phyloP scores from a whole-genome alignment of 1,140 invertebrate species.

The Catajapyx aquilonaris region DNA sequence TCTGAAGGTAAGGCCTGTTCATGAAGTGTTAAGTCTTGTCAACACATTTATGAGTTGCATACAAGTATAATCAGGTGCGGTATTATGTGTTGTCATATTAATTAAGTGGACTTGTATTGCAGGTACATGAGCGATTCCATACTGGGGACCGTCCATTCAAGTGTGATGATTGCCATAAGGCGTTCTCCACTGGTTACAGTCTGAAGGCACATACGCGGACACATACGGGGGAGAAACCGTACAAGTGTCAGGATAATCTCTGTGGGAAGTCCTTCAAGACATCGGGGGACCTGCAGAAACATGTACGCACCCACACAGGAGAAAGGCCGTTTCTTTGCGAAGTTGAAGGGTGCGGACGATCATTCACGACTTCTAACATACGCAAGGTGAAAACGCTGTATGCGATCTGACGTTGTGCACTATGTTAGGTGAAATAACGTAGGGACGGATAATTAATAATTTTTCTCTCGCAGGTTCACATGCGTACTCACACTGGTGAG shows the following conservation, averaged over 20 bases:
- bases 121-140: constrained; percentile 42
- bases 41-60: background rate
- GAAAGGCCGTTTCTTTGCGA: constrained; percentile 45
- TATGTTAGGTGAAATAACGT: no score
- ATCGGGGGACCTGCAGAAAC: constrained; percentile 45
- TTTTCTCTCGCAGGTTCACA: constrained; percentile 22
- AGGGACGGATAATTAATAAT: constrained; percentile 25
- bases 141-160: constrained; percentile 37
- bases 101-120: constrained; percentile 11
- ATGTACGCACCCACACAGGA: constrained; percentile 42
- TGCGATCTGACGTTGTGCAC: constrained; percentile 23
- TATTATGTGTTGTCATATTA: constrained; percentile 3
- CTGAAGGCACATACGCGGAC: constrained; percentile 41
- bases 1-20: constrained; percentile 22
- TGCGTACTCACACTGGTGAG: constrained; percentile 30
- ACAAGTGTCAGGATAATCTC: constrained; percentile 30
- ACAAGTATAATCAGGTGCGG: background rate
- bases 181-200: constrained; percentile 43
- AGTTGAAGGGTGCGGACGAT: constrained; percentile 35
- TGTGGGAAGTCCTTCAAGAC: constrained; percentile 43
- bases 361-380: constrained; percentile 53
- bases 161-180: constrained; percentile 37
- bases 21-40: background rate
- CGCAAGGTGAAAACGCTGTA: constrained; percentile 33
- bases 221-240: constrained; percentile 46